Base-by-base conservation (phyloP, 2,113 vertebrate genomes). In the Gallinago undulata region DNA sequence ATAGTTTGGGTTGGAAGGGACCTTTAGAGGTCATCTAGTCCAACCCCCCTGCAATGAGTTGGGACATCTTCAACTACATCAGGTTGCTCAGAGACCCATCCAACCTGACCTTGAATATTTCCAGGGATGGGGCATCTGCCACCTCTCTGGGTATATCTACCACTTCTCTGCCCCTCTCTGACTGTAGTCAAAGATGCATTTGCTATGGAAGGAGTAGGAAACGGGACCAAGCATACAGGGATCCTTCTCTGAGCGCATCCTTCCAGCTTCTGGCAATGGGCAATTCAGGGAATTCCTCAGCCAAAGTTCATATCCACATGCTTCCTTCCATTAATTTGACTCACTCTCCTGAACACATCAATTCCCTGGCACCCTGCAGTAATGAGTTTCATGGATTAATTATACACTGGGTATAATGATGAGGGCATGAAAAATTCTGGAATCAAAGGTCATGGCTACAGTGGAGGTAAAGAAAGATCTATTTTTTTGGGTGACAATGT, bases 11-110 rank as follows among this genome's bases (percentile, higher is more conserved):
- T 37, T 87, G 62, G 41, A 89, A 92, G 13, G 31, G 35, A 51
- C 19, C 3, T 69, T 78, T 89, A 74, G 35, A 60, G 9, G 28
- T 11, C 30, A 7, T 35, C n/a, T 69, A 64, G 21, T 47, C 37
- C 45, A 64, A 19, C 1, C 1, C 6, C 15, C 4, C 11, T 19
- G 4, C 55, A 56, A 48, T 35, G 1, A 41, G 7, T 16, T 45
- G 73, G 37, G 31, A 51, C 18, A 25, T 78, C 55, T 60, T 82
- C 66, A 86, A 23, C 45, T 45, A 35, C 9, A 50, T 66, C 14
- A 45, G 37, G 55, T 75, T 28, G 50, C 50, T 56, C 39, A 75
- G 45, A 74, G 6, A 7, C 19, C 39, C 4, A 9, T 56, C 39
- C 28, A 79, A 9, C 18, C 35, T 62, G 19, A 30, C 4, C 14